These are phyloP conservation scores for Peromyscus aztecus DNA, from an alignment of 2,797 vertebrate genomes.

Conservation along the genomic window DNA sequence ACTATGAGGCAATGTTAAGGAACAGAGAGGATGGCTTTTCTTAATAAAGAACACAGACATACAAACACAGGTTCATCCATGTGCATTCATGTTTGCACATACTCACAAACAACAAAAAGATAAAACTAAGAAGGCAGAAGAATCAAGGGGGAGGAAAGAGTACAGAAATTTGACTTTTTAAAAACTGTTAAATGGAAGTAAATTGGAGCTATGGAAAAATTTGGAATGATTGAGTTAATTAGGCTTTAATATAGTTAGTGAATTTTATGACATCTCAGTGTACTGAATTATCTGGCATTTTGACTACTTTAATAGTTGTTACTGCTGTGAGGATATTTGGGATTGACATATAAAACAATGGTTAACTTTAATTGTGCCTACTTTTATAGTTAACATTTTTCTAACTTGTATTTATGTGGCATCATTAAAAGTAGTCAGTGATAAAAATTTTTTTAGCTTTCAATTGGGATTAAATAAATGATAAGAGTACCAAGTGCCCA, in stretches of 20 bases:
- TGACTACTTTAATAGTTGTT: constrained; percentile 65
- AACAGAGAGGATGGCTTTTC: constrained; percentile 86
- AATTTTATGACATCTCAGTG: constrained; percentile 74
- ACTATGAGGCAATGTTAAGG: constrained; percentile 77
- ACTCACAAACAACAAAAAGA: constrained; percentile 78
- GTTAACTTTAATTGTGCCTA: constrained; percentile 74
- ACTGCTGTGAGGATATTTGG: constrained; percentile 17
- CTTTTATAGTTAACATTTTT: constrained; percentile 82
- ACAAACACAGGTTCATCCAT: constrained; percentile 81
- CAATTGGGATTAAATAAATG: constrained; percentile 68
- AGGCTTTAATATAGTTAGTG: constrained; percentile 74
- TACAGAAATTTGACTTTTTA: constrained; percentile 77
- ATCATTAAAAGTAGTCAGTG: constrained; percentile 75
- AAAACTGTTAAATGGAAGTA: constrained; percentile 82
- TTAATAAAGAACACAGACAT: constrained; percentile 84
- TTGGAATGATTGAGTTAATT: constrained; percentile 72
- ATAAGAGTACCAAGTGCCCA: constrained; percentile 52
- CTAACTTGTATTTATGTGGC: constrained; percentile 79
- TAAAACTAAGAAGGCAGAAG: constrained; percentile 82
- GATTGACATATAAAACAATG: constrained; percentile 34
- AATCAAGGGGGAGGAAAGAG: constrained; percentile 78
- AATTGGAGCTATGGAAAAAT: constrained; percentile 74
- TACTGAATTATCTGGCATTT: constrained; percentile 65
- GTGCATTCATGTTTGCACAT: constrained; percentile 66
- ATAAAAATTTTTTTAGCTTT: constrained; percentile 53